phyloP scores from a whole-genome alignment of 2,113 vertebrate genomes.

The Nothocercus nigrocapillus region DNA sequence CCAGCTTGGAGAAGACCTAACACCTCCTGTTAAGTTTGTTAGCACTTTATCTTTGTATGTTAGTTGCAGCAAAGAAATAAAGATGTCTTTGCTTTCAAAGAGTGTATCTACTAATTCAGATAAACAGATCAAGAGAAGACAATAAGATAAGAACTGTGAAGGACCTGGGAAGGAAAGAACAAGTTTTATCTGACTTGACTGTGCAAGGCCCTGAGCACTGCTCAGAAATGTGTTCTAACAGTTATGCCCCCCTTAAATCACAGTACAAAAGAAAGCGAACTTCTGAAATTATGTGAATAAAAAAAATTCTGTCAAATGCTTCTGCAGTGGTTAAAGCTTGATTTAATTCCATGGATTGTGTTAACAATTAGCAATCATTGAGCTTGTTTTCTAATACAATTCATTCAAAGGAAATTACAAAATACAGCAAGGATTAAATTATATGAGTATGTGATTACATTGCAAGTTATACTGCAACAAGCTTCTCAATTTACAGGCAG shows the following conservation, averaged over 20 bases:
- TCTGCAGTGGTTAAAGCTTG: conserved; percentile 1
- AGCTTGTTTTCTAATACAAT: conserved; percentile 6
- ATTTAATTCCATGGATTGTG: conserved; percentile 9
- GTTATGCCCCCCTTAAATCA: not conserved
- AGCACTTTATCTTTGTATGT: not conserved
- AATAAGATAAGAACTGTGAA: not conserved
- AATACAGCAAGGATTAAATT: conserved; percentile 24
- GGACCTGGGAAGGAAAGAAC: not conserved
- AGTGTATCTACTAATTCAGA: not conserved
- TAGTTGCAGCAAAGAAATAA: not conserved
- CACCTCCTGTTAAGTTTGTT: not conserved
- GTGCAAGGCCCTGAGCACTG: not conserved
- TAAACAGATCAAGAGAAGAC: not conserved
- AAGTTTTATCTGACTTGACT: not conserved
- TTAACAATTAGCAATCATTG: not conserved
- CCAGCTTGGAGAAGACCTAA: not conserved
- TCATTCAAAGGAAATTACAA: not conserved
- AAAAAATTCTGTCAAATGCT: not conserved
- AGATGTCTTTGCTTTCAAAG: not conserved
- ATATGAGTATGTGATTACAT: not conserved
- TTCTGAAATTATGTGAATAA: not conserved
- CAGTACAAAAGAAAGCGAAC: not conserved
- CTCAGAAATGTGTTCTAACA: not conserved
- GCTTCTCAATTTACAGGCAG: conserved; percentile 20
- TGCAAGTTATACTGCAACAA: not conserved